phyloP scores from a whole-genome alignment of 2,888 invertebrate genomes.

The Ennomos fuscantarius region DNA sequence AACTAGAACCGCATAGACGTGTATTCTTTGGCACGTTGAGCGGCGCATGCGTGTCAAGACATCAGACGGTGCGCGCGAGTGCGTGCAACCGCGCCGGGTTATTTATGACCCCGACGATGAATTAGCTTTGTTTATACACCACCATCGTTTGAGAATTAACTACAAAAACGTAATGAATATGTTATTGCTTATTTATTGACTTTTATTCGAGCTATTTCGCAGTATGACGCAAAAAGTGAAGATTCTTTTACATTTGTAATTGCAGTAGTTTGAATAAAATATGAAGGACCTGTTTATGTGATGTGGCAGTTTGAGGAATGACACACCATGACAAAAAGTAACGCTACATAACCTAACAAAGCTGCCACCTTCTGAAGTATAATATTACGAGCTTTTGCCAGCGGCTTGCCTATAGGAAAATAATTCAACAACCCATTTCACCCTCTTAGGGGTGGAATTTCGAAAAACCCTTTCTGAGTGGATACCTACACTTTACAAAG shows the following conservation, averaged over 20 bases:
- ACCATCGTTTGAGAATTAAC: constrained; percentile 68
- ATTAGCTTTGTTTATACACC: constrained; percentile 69
- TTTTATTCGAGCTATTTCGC: constrained; percentile 43
- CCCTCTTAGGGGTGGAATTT: too few species aligned
- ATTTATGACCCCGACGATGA: constrained; percentile 75
- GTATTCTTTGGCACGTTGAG: constrained; percentile 73
- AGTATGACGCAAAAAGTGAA: constrained; percentile 6
- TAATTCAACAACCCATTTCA: too few species aligned
- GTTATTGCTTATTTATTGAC: constrained; percentile 59
- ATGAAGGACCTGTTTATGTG: background rate
- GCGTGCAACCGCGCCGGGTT: constrained; percentile 71
- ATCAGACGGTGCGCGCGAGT: constrained; percentile 73
- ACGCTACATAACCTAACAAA: background rate
- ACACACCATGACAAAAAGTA: constrained; percentile 35
- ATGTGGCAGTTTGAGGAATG: constrained; percentile 28
- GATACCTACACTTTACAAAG: too few species aligned
- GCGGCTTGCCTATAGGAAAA: too few species aligned
- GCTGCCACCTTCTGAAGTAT: background rate
- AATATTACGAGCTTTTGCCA: too few species aligned
- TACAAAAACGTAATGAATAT: constrained; percentile 72
- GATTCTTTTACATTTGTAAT: constrained; percentile 18
- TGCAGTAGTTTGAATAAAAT: constrained; percentile 18
- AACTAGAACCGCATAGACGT: constrained; percentile 49
- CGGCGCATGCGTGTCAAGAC: constrained; percentile 72
- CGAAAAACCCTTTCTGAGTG: too few species aligned